Base-by-base conservation (phyloP, 2,888 invertebrate genomes). In the Caenorhabditis angaria region DNA sequence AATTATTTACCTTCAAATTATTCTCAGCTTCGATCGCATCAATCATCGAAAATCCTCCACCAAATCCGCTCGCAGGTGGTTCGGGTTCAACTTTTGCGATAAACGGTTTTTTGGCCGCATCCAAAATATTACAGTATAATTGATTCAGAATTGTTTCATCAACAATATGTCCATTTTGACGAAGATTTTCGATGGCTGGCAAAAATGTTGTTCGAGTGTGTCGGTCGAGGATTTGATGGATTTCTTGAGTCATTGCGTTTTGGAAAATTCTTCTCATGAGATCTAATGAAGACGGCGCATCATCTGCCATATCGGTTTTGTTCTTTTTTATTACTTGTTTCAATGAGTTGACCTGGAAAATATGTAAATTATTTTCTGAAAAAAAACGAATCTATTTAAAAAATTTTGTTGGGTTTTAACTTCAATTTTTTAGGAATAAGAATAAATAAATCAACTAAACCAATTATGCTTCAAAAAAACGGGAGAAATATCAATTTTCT, bases 131-230 rank as follows among this genome's bases (percentile, higher is more conserved):
- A 22, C 75, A 66, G 68, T 79, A 83, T 58, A 85, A 63, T 5
- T 72, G 72, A 59, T 81, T 81, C 27, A 85, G 63, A 24, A 84
- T 83, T 1, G 65, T 58, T 35, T 84, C 82, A 22, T 76, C 75
- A 1, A 85, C 83, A 22, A 83, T 83, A 69, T 84, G 82, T 12
- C 85, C 85, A 50, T 86, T 84, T 20, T 79, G 71, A 41, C 76
- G 71, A 48, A 86, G 68, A 63, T 86, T 86, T 62, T 86, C 86
- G 22, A 86, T 83, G 0, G 86, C 86, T n/a, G 85, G 85, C 32
- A 81, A 67, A 35, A 86, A 81, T 0, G 85, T 85, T 6, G 84
- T 83, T 18, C 85, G 67, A 1, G 84, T 70, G 60, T 86, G 82
- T 8, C 86, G 74, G 8, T 86, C 86, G 55, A 85, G 66, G 25